A percentile compares a stretch with the other conserved stretches of the same genome.
Conservation (phyloP, 1,140 invertebrate genomes). For the Octopus bimaculoides region DNA sequence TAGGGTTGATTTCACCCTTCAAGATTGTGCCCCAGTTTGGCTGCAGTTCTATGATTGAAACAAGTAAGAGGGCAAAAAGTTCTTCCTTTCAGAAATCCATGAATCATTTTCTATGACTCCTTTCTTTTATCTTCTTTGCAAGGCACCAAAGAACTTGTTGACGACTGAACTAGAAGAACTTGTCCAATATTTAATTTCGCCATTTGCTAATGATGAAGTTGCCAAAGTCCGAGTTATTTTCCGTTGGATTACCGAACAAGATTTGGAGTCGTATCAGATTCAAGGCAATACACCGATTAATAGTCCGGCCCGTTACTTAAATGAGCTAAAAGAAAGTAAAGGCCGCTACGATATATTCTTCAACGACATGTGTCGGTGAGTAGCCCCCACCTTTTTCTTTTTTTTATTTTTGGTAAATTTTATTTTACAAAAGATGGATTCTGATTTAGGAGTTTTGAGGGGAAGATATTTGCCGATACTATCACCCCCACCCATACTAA, state of each 20-base stretch:
- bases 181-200: background rate
- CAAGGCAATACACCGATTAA: background rate
- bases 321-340: background rate
- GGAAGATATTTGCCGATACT: too few species aligned
- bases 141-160: background rate
- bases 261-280: background rate
- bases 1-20: too few species aligned
- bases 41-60: too few species aligned
- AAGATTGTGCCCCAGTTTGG: too few species aligned
- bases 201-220: background rate
- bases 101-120: background rate
- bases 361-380: constrained; percentile 50
- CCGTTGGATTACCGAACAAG: constrained; percentile 1
- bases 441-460: too few species aligned
- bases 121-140: background rate
- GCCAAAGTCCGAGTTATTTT: background rate
- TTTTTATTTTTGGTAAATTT: too few species aligned
- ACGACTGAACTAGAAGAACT: background rate
- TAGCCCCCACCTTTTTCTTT: background rate
- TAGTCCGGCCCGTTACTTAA: background rate
- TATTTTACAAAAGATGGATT: too few species aligned
- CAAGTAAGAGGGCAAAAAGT: too few species aligned
- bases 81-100: background rate
- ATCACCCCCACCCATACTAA: too few species aligned
- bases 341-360: constrained; percentile 51